phyloP scores from a whole-genome alignment of 2,113 vertebrate genomes.

The Notothenia rossii region DNA sequence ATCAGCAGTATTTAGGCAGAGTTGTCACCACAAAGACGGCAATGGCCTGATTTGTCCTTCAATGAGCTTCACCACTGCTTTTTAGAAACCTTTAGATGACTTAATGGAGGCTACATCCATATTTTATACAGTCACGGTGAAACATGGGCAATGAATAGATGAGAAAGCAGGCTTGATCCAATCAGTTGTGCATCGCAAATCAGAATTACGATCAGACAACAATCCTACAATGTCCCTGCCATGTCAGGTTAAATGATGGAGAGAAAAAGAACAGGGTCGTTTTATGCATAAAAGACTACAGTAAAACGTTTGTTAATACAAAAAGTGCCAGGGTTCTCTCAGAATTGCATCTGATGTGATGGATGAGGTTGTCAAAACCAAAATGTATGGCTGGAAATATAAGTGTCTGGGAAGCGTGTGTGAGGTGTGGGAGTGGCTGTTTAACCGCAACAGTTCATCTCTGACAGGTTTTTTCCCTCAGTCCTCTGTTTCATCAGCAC shows the following conservation, averaged over 20 bases:
- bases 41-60: not conserved
- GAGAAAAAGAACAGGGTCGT: not conserved
- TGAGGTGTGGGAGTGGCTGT: conserved; percentile 42
- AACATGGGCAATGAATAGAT: not conserved
- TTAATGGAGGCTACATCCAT: too few relatives aligned
- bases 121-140: not conserved
- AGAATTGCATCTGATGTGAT: conserved; percentile 49
- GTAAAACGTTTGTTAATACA: conserved; percentile 4
- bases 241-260: not conserved
- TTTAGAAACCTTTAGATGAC: too few relatives aligned
- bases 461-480: conserved; percentile 43
- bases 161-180: not conserved
- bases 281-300: conserved; percentile 15
- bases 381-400: conserved; percentile 53
- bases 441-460: conserved; percentile 58
- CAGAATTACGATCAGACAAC: not conserved
- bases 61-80: too few relatives aligned
- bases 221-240: not conserved
- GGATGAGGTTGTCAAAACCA: conserved; percentile 56
- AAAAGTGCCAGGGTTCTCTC: conserved; percentile 25
- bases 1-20: not conserved
- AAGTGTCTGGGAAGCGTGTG: conserved; percentile 30
- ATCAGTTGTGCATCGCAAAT: conserved; percentile 5
- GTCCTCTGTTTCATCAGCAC: conserved; percentile 12
- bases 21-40: not conserved